Conservation (phyloP, 2,888 invertebrate species). For the Schizotus pectinicornis region DNA sequence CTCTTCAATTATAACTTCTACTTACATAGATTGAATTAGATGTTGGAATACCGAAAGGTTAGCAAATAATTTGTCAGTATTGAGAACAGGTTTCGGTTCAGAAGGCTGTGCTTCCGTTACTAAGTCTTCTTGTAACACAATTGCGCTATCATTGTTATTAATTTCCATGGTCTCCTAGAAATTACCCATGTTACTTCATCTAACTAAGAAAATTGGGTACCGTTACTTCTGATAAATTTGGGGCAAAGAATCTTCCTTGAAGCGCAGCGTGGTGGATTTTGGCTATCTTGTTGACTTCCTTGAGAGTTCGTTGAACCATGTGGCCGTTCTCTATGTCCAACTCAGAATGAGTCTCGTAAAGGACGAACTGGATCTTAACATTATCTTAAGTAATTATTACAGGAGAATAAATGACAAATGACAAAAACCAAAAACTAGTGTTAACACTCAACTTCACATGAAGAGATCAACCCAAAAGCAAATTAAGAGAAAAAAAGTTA, state of each 20-base stretch:
- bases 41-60: conserved; percentile 33
- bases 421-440: too few species aligned
- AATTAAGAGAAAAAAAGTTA: too few species aligned
- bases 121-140: conserved; percentile 10
- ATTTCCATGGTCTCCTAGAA: conserved; percentile 40
- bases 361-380: conserved; percentile 74
- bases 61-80: conserved; percentile 38
- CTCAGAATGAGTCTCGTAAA: conserved; percentile 84
- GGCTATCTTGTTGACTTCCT: conserved; percentile 74
- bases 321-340: conserved; percentile 76
- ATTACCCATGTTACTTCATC: not conserved
- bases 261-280: conserved; percentile 69
- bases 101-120: conserved; percentile 22
- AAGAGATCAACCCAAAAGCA: too few species aligned
- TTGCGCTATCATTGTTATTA: conserved; percentile 49
- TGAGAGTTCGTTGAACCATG: conserved; percentile 72
- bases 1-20: not conserved
- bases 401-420: not conserved
- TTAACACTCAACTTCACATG: too few species aligned
- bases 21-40: not conserved
- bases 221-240: not conserved
- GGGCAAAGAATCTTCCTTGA: conserved; percentile 47
- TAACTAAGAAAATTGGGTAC: not conserved
- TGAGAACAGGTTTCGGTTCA: not conserved
- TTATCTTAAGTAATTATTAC: not conserved